Base-by-base conservation (phyloP, 1,140 invertebrate genomes). In the Harlomillsia oculata region DNA sequence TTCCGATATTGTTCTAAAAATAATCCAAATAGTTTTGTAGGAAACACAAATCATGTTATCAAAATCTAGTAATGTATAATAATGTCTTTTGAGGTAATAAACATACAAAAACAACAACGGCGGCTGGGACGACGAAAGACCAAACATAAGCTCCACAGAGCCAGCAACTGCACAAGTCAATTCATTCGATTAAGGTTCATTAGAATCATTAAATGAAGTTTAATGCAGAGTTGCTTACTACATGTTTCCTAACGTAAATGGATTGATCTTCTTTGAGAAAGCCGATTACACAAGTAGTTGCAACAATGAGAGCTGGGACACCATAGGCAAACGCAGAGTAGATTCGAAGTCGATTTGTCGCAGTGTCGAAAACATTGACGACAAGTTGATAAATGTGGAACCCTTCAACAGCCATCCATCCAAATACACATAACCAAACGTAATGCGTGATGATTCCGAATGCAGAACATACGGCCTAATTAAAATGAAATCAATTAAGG, bases 371-470 rank as follows among this genome's bases (percentile, higher is more conserved):
- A 1, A 66, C 66, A 11, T 36, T 9, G n/a, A 77, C 68, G 8
- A 77, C 57, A 26, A 64, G 28, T 18, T 60, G 67, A 64, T 80
- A 81, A 5, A 80, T 67, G 61, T 80, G 76, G 34, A 64, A 49
- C 48, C 70, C 71, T 68, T 71, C 71, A 37, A 78, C 64, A 54
- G 72, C 74, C 78, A 80, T 80, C 80, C 80, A 82, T 26, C 71
- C 67, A 67, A 82, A 82, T 1, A 78, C 68, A 18, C 72, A 70
- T 26, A 81, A 69, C 67, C 82, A 79, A 41, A 78, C 72, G 67
- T 75, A 82, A 65, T 82, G 80, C 5, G 80, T 70, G 2, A 75
- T 43, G 2, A 75, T 74, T 28, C 78, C 80, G 18, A 81, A 71
- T 6, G 77, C 66, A 4, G 73, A 69, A 64, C 80, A 82, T n/a